Percentiles rank a stretch among this genome's conserved stretches.
These are phyloP conservation scores for Coregonus sp. DNA, from an alignment of 2,797 vertebrate species.

Conservation along the genomic window DNA sequence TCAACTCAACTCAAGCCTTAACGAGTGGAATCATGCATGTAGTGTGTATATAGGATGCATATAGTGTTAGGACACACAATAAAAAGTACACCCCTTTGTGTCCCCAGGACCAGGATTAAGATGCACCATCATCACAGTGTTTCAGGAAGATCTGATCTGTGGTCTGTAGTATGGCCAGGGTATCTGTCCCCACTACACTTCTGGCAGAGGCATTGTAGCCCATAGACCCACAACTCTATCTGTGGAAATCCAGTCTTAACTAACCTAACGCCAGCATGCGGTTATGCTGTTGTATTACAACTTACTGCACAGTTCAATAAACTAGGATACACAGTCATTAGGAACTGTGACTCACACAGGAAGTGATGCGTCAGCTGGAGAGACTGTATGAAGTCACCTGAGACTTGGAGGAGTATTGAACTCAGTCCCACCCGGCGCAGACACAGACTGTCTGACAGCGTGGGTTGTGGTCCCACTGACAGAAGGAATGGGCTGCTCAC, in stretches of 20 bases:
- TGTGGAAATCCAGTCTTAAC: neutral
- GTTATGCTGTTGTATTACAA: neutral
- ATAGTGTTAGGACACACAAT: no score
- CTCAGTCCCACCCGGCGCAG: constrained; percentile 32
- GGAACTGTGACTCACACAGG: constrained; percentile 4
- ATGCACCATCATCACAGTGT: neutral
- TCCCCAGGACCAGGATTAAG: no score
- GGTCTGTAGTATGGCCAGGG: neutral
- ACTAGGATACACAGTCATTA: neutral
- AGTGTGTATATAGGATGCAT: no score
- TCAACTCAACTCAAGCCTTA: no score
- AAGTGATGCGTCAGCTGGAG: neutral
- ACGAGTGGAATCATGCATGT: no score
- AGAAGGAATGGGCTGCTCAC: neutral
- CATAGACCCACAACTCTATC: neutral
- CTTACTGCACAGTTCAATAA: neutral
- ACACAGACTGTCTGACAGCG: constrained; percentile 45
- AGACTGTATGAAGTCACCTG: constrained; percentile 1
- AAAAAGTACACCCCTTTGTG: no score
- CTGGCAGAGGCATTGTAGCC: neutral
- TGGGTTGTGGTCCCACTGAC: constrained; percentile 48
- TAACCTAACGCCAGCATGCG: neutral
- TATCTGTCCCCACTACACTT: neutral
- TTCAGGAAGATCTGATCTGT: neutral
- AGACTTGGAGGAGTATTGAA: constrained; percentile 18